These are phyloP conservation scores for Nephila pilipes DNA, from an alignment of 1,140 invertebrate genomes.

Conservation along the genomic window DNA sequence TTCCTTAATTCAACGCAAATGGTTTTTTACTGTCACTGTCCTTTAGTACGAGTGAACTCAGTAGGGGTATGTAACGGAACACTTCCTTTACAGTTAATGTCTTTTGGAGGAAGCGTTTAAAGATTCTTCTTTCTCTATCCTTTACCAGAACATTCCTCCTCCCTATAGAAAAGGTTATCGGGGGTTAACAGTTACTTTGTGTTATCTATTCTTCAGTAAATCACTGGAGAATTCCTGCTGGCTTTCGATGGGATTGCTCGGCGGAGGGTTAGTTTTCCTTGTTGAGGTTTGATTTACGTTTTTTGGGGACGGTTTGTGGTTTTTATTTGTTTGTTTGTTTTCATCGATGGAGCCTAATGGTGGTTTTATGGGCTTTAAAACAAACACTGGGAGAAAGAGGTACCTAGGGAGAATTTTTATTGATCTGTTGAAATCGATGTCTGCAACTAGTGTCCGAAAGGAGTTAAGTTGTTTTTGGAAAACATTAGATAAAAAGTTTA, in stretches of 20 bases:
- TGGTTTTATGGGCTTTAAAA: constrained; percentile 44
- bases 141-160: constrained; percentile 33
- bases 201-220: constrained; percentile 49
- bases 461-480: too few species aligned
- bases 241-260: background rate
- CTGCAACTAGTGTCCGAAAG: background rate
- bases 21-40: constrained; percentile 22
- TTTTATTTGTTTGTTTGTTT: constrained; percentile 30
- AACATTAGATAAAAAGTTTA: too few species aligned
- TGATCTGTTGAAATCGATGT: background rate
- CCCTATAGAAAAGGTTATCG: constrained; percentile 35
- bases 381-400: background rate
- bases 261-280: background rate
- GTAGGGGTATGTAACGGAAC: constrained; percentile 40
- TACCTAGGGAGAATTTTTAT: too few species aligned
- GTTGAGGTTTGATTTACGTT: constrained; percentile 10
- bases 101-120: background rate
- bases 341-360: constrained; percentile 1
- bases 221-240: constrained; percentile 18
- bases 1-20: constrained; percentile 22
- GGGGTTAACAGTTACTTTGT: constrained; percentile 60
- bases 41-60: constrained; percentile 29
- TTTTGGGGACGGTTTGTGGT: background rate
- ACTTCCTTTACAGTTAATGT: constrained; percentile 12
- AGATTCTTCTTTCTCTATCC: constrained; percentile 16